Evolutionary conservation across 64 coral and sea anemone species (phyloP).

Genomic region (Pocillopora damicornis): DNA sequence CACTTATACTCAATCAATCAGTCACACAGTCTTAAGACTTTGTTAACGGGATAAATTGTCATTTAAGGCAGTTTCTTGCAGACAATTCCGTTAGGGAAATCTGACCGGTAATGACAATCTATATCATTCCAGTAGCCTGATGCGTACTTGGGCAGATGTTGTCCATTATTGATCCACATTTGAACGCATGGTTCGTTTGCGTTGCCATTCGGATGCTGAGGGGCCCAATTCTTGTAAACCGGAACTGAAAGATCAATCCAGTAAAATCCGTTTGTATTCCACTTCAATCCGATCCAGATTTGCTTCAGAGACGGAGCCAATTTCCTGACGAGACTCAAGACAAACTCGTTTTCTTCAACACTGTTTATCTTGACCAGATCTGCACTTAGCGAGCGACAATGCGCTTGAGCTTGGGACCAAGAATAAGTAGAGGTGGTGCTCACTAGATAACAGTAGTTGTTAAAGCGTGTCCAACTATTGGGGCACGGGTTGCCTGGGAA

Average conservation of each 20-base stretch:
- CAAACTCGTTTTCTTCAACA: constrained; percentile 22
- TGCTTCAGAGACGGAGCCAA: not conserved
- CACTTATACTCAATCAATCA: no score
- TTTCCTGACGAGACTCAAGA: not conserved
- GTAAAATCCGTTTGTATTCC: not conserved
- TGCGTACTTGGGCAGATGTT: not conserved
- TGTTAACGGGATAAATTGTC: not conserved
- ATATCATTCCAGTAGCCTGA: constrained; percentile 13
- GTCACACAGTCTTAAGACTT: not conserved
- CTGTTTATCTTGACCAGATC: constrained; percentile 18
- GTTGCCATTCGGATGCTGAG: not conserved
- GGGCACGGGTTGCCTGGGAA: not conserved
- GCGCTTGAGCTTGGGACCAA: not conserved
- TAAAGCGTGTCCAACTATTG: not conserved
- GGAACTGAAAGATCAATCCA: constrained; percentile 10
- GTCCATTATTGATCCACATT: not conserved
- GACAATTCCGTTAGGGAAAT: not conserved
- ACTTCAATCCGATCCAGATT: constrained; percentile 27
- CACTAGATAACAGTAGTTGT: constrained; percentile 6
- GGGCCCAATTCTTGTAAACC: constrained; percentile 1
- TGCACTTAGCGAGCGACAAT: not conserved
- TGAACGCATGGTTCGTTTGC: not conserved
- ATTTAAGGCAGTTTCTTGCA: constrained; percentile 11
- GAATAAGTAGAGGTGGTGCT: not conserved
- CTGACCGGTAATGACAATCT: not conserved